Conservation (phyloP, 2,888 invertebrate species). For the Octonoba sinensis region DNA sequence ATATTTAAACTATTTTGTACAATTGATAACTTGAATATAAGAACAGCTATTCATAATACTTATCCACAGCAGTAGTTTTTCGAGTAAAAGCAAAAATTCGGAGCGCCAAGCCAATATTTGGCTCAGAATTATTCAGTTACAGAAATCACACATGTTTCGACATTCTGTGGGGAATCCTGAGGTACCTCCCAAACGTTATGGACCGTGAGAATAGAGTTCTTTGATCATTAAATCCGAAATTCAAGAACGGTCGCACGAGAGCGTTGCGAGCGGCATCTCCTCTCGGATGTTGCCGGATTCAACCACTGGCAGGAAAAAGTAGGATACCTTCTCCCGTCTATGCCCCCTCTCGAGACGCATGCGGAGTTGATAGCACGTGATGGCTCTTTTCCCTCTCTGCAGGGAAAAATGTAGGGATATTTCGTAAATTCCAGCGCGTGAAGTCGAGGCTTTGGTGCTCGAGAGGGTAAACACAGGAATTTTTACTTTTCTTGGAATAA, state of each 20-base stretch:
- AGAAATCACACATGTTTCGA: not conserved
- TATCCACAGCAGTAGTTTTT: too few species aligned
- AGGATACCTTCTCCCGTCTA: constrained; percentile 22
- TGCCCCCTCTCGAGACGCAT: constrained; percentile 19
- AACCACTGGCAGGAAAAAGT: constrained; percentile 33
- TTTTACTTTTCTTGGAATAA: too few species aligned
- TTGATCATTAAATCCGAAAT: not conserved
- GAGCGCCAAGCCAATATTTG: too few species aligned
- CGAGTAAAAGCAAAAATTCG: too few species aligned
- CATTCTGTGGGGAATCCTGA: too few species aligned
- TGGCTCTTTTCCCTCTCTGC: constrained; percentile 32
- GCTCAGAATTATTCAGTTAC: too few species aligned
- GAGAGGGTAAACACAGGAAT: too few species aligned
- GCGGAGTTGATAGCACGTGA: constrained; percentile 18
- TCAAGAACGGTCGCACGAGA: constrained; percentile 2
- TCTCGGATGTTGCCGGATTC: constrained; percentile 22
- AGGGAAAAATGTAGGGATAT: constrained; percentile 36
- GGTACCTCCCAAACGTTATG: not conserved
- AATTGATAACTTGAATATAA: too few species aligned
- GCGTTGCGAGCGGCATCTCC: not conserved
- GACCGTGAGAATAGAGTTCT: constrained; percentile 1
- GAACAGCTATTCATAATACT: too few species aligned
- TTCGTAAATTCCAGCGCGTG: not conserved
- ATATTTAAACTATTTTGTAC: too few species aligned
- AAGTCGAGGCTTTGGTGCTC: too few species aligned